Evolutionary conservation across 1,140 invertebrate genomes (phyloP), one percentile per base, ranked within the genome.

Genomic region (Oedothorax gibbosus): DNA sequence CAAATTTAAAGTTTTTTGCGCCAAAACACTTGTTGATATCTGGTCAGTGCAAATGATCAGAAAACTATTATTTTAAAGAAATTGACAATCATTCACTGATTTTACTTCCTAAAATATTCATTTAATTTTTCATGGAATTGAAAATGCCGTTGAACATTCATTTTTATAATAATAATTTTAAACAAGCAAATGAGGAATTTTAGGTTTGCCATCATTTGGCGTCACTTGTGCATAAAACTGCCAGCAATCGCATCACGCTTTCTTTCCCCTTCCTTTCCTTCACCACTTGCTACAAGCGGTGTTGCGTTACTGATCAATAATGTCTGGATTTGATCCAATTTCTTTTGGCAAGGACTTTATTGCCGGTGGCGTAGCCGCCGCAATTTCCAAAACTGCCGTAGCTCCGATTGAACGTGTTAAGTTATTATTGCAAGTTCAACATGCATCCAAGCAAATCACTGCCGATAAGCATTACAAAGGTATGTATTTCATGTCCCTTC

Each of bases 341-440:
- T 87, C 92, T 69, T 96, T 96, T 88, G 89, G 93, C 86, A 94
- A 96, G 91, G 95, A 97, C 90, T 96, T 97, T 90, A 89, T 96
- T 87, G 95, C 95, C 87, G 95, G 95, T 88, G 96, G 96, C 89
- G 93, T 97, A 88, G 95, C 96, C 81, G 96, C 96, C 85, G 96
- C 96, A 75, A 92, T 97, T 88, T 95, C 96, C 83, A 97, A 97
- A 90, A 91, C 90, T 18, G 90, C 90, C 14, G 91, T 91, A 50
- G 90, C 90, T 49, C 90, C 90, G 20, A 91, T 91, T 86, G 91
- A 91, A 85, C 88, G 90, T 87, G 91, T 91, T 35, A 91, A 91
- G 86, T 88, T 91, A 56, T 87, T 91, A 35, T 87, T 91, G 20
- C 90, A 91, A 87, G 91, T 91, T 35, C 96, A 97, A 92, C 93